Base-by-base conservation (phyloP, 2,888 invertebrate genomes). In the Hypolimnas misippus region DNA sequence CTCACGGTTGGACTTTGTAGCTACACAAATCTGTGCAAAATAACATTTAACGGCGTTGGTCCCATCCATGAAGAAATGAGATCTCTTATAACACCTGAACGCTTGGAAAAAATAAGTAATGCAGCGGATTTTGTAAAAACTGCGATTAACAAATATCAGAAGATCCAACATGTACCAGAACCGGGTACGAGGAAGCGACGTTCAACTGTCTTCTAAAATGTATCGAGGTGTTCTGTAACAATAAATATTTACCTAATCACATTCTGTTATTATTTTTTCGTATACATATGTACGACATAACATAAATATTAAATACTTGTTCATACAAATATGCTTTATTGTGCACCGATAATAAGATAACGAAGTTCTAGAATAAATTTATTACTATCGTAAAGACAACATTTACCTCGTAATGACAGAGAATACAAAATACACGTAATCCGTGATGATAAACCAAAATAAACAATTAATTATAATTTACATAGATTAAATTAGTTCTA, bases 141-240 rank as follows among this genome's bases (percentile, higher is more conserved):
- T 35, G 95, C 95, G 3, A 92, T 95, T 58, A 92, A 94, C 56
- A 94, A 94, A 74, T 95, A 94, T 68, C 88, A 91, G 70, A 86
- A 83, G 59, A 88, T 90, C 51, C 90, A 91, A 65, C 81, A 82
- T 65, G 81, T 87, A 0, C 69, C 80, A 5, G 81, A 82, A 1
- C 69, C 73, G 1, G 74, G 69, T 4, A 71, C 69, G 19, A 82
- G 82, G 68, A 76, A 75, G 70, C 81, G 88, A 38, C 82, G 87
- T 14, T 70, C 76, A 65, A 65, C 69, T 51, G 57, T 57, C 17
- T 57, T 60, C 56, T 49, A 29, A 49, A 14, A 16, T 14, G 8
- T 25, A 25, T 49, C 19, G 2, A 14, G n/a, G 29, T 29, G 3
- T 16, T 42, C 8, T 17, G n/a, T 21, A 21, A 19, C 3, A 49